Evolutionary conservation across 2,797 vertebrate genomes (phyloP).

Genomic region (Acipenser ruthenus): DNA sequence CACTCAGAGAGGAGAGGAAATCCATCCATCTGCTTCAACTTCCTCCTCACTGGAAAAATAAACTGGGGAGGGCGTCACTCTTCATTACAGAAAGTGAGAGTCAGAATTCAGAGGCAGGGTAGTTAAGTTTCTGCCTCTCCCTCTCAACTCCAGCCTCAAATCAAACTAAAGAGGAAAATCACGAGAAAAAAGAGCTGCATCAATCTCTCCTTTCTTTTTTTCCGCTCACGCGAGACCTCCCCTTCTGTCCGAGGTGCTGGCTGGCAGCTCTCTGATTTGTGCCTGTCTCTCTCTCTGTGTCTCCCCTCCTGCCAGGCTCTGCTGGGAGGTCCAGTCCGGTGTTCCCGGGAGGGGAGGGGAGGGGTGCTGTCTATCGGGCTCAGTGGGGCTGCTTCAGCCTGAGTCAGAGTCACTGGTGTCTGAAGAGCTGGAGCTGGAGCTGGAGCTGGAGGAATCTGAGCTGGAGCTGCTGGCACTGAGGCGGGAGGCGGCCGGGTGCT

Average conservation of each 20-base stretch:
- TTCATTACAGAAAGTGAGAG: too few relatives aligned
- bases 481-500: slow-evolving; percentile 62
- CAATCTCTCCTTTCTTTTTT: slow-evolving; percentile 6
- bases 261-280: too few relatives aligned
- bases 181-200: not conserved
- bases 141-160: too few relatives aligned
- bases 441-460: slow-evolving; percentile 78
- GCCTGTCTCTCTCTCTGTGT: slow-evolving; percentile 23
- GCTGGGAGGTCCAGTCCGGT: not conserved
- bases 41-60: too few relatives aligned
- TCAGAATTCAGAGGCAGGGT: slow-evolving; percentile 2
- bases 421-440: slow-evolving; percentile 75
- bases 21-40: too few relatives aligned
- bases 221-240: not conserved
- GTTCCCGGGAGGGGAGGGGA: not conserved
- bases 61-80: too few relatives aligned
- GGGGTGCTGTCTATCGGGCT: not conserved
- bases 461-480: slow-evolving; percentile 87
- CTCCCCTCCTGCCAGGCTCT: slow-evolving; percentile 6
- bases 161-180: slow-evolving; percentile 1
- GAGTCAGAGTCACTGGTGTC: slow-evolving; percentile 91
- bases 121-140: slow-evolving; percentile 20
- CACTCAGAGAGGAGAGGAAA: too few relatives aligned
- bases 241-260: not conserved
- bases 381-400: slow-evolving; percentile 35